Percentiles rank a stretch among this genome's conserved stretches.
Conservation (phyloP, 2,888 invertebrate species). For the Chloroclysta siterata region DNA sequence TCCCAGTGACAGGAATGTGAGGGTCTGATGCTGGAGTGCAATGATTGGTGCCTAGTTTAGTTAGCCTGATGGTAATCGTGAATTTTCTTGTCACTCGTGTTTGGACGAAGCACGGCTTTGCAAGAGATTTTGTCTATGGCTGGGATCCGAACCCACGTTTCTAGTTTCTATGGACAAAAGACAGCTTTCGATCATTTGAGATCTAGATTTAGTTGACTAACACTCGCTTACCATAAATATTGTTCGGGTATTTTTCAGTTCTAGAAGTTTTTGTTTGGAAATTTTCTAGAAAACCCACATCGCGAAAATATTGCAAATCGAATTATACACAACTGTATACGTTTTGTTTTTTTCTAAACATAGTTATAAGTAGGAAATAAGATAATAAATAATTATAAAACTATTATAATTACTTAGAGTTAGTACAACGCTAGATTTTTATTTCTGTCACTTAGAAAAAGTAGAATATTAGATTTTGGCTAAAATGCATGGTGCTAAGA, state of each 20-base stretch:
- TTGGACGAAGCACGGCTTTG: background rate
- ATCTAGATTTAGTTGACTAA: background rate
- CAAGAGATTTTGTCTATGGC: background rate
- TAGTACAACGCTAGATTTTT: constrained; percentile 12
- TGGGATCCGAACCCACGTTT: background rate
- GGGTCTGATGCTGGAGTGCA: background rate
- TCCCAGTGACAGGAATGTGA: constrained; percentile 65
- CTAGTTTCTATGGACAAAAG: background rate
- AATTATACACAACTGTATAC: constrained; percentile 16
- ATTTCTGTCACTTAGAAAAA: constrained; percentile 12
- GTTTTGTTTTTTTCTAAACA: constrained; percentile 2
- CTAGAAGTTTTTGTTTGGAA: too few species aligned
- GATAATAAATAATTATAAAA: background rate
- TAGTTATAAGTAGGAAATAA: constrained; percentile 1
- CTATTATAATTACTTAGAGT: background rate
- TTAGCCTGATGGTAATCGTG: background rate
- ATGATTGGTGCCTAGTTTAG: background rate
- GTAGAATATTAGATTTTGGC: constrained; percentile 27
- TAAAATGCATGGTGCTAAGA: constrained; percentile 60
- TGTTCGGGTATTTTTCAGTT: background rate
- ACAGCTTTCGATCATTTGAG: background rate
- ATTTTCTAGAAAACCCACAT: background rate
- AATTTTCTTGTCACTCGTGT: background rate
- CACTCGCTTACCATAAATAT: background rate
- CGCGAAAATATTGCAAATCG: background rate